phyloP scores from a whole-genome alignment of 2,888 invertebrate genomes.

The Piscicola geometra region DNA sequence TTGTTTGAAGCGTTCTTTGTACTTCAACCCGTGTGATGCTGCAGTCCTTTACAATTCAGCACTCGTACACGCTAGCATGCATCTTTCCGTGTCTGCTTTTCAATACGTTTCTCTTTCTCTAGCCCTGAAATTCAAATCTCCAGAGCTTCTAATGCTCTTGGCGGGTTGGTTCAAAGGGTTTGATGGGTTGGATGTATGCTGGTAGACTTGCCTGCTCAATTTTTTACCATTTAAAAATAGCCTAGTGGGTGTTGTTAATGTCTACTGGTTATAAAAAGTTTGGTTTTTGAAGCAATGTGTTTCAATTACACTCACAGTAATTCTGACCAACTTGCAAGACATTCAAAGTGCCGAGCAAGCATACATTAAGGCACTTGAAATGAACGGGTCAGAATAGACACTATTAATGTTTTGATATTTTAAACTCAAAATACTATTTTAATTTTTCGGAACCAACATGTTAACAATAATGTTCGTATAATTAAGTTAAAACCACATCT shows the following conservation, averaged over 20 bases:
- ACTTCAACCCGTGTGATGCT: not conserved
- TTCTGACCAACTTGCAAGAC: constrained; percentile 1
- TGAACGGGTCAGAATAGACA: not conserved
- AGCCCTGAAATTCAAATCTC: not conserved
- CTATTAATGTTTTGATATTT: not conserved
- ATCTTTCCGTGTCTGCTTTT: not conserved
- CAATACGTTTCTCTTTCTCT: not conserved
- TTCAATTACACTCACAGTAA: not conserved
- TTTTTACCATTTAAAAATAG: no score
- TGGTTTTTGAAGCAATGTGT: no score
- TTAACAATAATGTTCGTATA: no score
- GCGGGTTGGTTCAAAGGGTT: no score
- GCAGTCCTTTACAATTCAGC: not conserved
- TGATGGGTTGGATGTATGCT: no score
- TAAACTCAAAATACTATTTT: not conserved
- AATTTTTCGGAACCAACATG: not conserved
- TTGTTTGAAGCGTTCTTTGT: not conserved
- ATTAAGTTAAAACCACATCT: no score
- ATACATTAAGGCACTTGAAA: not conserved
- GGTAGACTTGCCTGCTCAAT: no score
- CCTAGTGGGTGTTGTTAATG: no score
- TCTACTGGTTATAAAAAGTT: no score
- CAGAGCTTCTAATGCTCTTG: not conserved
- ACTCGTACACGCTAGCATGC: constrained; percentile 10
- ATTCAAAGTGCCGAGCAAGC: not conserved